phyloP scores from a whole-genome alignment of 2,113 vertebrate genomes.

The Odocoileus virginianus region DNA sequence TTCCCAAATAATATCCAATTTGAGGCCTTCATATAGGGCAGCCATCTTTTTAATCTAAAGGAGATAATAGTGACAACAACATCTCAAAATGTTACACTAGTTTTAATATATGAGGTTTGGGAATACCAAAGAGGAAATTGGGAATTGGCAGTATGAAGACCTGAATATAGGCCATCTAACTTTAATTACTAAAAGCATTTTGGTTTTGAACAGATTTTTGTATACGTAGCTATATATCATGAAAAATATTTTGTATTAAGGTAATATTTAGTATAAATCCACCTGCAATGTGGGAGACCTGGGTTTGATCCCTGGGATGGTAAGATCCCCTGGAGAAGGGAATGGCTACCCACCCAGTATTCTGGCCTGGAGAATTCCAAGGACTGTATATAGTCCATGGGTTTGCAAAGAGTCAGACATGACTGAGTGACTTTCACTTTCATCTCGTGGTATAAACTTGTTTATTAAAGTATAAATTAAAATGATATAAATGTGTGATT shows the following conservation, averaged over 20 bases:
- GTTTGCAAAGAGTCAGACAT: not conserved
- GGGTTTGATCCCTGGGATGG: not conserved
- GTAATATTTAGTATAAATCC: not conserved
- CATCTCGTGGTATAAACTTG: not conserved
- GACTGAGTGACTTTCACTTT: not conserved
- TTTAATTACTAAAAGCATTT: not conserved
- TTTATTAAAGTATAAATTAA: constrained; percentile 10
- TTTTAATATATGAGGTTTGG: not conserved
- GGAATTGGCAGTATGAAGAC: not conserved
- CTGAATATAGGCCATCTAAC: not conserved
- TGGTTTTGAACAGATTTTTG: not conserved
- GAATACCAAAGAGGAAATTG: not conserved
- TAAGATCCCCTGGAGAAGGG: not conserved
- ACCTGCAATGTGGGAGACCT: not conserved
- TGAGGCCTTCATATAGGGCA: not conserved
- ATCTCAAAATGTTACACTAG: not conserved
- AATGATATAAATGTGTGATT: not conserved
- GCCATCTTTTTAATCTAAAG: not conserved
- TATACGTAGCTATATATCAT: not conserved
- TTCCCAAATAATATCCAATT: not conserved
- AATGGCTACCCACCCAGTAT: not conserved
- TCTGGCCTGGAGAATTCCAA: not conserved
- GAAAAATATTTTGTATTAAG: not conserved
- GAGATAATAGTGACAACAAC: not conserved
- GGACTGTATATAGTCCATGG: not conserved